Evolutionary conservation across 2,888 invertebrate genomes (phyloP), one percentile per base, ranked within the genome.

Genomic region (Mesorhabditis spiculigera): DNA sequence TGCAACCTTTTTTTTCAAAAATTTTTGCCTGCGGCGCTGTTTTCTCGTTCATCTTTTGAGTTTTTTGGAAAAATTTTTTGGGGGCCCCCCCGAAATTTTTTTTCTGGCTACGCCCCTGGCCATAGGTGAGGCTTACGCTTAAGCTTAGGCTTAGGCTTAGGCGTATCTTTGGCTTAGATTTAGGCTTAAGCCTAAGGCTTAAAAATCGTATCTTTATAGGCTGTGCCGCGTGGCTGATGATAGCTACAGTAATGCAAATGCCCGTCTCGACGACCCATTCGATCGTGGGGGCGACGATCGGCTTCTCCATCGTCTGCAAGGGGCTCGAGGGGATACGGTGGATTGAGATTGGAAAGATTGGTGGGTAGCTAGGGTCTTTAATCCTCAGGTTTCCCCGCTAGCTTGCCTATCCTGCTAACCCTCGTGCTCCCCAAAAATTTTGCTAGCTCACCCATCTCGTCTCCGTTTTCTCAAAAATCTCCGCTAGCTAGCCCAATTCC

Each of bases 221-320:
- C 63, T 93, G 94, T 76, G 94, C 94, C 58, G 89, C 91, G 65
- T 98, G 97, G 97, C 88, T 97, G 81, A 89, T 98, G 74, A 89
- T 92, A 8, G 97, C 97, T 5, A 98, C 97, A 6, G 93, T 94
- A 80, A 89, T 95, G 71, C 92, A 94, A 83, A 89, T 97, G 85
- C 97, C 97, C 3, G 95, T 98, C 70, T 96, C 96, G 13, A 96
- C 95, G 45, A 97, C 97, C 0, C 97, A 97, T 88, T 95, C 95
- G 82, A 95, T 98, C 83, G 95, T 97, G 63, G 97, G 97, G 43
- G 95, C 96, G 44, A 95, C 95, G 1, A 91, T 97, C 71, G 97
- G 97, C 5, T 97, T 95, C 88, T 94, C 95, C 61, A 89, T 97
- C 72, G 93, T 95, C 4, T 92, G 93, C 66, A 90, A 92, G 82